These are phyloP conservation scores for Eciton burchellii DNA, from an alignment of 1,140 invertebrate genomes.

Conservation along the genomic window DNA sequence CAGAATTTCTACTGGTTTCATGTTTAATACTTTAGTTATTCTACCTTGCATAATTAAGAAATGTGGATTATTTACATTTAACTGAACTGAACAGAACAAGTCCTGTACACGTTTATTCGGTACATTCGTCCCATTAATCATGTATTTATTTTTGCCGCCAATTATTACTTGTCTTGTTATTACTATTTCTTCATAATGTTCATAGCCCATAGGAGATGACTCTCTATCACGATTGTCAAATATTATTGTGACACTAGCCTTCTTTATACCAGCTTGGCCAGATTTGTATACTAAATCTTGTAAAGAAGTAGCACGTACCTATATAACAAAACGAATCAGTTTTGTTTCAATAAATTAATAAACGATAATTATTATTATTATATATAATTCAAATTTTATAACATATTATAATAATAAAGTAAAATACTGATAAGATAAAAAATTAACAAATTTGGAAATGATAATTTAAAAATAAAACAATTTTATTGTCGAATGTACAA, in stretches of 20 bases:
- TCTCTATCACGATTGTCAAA: slow-evolving; percentile 96
- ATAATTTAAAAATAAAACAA: neutral
- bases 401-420: neutral
- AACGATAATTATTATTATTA: neutral
- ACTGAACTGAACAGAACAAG: slow-evolving; percentile 97
- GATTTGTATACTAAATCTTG: slow-evolving; percentile 99
- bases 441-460: neutral
- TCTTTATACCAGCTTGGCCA: slow-evolving; percentile 98
- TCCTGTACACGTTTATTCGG: slow-evolving; percentile 96
- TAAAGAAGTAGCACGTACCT: slow-evolving; percentile 95
- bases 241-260: slow-evolving; percentile 97
- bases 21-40: slow-evolving; percentile 99
- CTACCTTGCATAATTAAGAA: slow-evolving; percentile 99
- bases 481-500: neutral
- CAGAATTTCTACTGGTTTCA: slow-evolving; percentile 99
- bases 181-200: slow-evolving; percentile 96
- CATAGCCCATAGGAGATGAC: slow-evolving; percentile 96
- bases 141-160: slow-evolving; percentile 96
- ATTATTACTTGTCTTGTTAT: slow-evolving; percentile 95
- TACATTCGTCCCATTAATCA: slow-evolving; percentile 97
- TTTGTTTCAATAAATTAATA: neutral
- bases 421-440: neutral
- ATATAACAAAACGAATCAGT: neutral
- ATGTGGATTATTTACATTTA: slow-evolving; percentile 99
- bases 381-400: slow-evolving; percentile 14